Percentiles rank a stretch among this genome's conserved stretches.
phyloP scores from a whole-genome alignment of 2,888 invertebrate species.

The Cancer borealis region DNA sequence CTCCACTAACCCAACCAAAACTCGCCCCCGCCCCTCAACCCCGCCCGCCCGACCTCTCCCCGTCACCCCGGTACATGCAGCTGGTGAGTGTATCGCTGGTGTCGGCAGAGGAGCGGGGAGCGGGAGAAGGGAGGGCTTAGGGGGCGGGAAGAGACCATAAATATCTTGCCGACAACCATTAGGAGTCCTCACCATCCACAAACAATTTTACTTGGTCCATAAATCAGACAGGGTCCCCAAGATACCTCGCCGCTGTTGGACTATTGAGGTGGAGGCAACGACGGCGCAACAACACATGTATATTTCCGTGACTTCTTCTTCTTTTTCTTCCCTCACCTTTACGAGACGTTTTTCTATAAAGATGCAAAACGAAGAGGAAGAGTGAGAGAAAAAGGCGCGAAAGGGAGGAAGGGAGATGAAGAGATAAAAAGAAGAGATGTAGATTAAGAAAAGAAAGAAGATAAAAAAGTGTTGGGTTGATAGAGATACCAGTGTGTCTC shows the following conservation, averaged over 20 bases:
- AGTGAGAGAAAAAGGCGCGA: background rate
- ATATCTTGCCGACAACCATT: slow-evolving; percentile 60
- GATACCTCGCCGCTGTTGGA: slow-evolving; percentile 24
- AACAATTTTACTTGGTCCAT: slow-evolving; percentile 59
- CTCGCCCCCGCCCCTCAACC: background rate
- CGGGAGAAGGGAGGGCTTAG: background rate
- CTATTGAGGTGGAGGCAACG: background rate
- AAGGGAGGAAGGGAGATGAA: background rate
- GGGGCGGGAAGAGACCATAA: slow-evolving; percentile 40
- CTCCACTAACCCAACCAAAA: background rate
- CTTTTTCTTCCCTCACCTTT: background rate
- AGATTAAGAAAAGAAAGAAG: too few relatives aligned
- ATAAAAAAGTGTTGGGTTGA: background rate
- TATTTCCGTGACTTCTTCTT: background rate
- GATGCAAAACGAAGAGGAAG: background rate
- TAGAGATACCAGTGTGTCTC: background rate
- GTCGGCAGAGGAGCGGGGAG: background rate
- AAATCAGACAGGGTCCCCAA: slow-evolving; percentile 45
- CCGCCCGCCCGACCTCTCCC: background rate
- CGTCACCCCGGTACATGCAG: background rate
- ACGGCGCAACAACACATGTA: background rate
- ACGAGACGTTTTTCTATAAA: background rate
- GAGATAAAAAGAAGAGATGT: background rate
- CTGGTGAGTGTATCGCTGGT: background rate
- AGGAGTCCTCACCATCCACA: slow-evolving; percentile 55